Evolutionary conservation across 2,888 invertebrate genomes (phyloP), one percentile per base, ranked within the genome.

Genomic region (Phasia obesa): DNA sequence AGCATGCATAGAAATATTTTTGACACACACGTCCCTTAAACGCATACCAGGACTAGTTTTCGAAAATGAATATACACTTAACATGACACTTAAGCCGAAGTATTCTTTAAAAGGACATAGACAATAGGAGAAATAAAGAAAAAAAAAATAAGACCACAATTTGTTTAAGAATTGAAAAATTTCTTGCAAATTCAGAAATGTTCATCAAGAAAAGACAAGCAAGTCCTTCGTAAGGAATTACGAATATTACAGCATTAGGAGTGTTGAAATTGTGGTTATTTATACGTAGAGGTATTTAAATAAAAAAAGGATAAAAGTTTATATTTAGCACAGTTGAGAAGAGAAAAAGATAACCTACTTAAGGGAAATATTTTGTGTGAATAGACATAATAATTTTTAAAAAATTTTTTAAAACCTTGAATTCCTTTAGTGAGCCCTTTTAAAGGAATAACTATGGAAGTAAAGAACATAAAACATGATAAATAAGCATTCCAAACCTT

Each of bases 1-100:
- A 73, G 57, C 47, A 81, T 64, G 65, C 23, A 75, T 70, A 49
- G 71, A 71, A 65, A 71, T 62, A 67, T 55, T 53, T 65, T 67
- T 76, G 64, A 81, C 44, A 53, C 15, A 60, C 53, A 38, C 17
- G 23, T 7, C 17, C 44, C 25, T n/a, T 11, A 23, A 4, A 11
- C 13, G 13, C 49, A 23, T 25, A 42, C 25, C 62, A 67, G 25
- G 25, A 82, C 44, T 69, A 82, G 69, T 77, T 82, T 74, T 11
- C 57, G 49, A 51, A 71, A 59, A 31, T 64, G 38, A 71, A 65
- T 73, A 31, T 49, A 73, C 57, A 69, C 82, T 82, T 82, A 57
- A 74, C 74, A 74, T 82, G 74, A 69, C 74, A 82, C 42, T 70
- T 76, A 51, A 81, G 44, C 47, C 35, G 4, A 55, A 75, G 62